Evolutionary conservation across 2,113 vertebrate species (phyloP), one percentile per base, ranked within the genome.

Genomic region (Tautogolabrus adspersus): DNA sequence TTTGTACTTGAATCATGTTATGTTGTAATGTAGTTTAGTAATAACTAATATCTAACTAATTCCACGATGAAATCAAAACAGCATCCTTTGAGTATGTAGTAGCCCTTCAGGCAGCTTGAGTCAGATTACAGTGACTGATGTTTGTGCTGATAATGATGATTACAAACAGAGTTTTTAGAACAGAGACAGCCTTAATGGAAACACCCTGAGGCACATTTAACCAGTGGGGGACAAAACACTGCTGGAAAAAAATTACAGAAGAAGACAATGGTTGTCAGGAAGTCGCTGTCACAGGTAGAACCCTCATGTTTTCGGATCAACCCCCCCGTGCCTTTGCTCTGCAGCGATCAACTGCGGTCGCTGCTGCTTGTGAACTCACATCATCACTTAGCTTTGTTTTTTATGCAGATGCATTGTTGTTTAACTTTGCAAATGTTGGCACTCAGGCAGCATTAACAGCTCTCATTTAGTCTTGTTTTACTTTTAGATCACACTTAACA

Each of bases 121-220:
- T 78, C 44, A 19, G 21, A 59, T 81, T 81, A 82, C 56, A 71
- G 23, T 56, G 66, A 61, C 56, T 71, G 79, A 77, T 82, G 64
- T 62, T 79, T 56, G 55, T 61, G 61, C 49, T 37, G 71, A 86
- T 75, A 65, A 67, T 30, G 57, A 42, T 13, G 30, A 67, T 34
- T 56, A 46, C 56, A 64, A 77, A 47, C 66, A 69, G 66, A 30
- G 13, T 46, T 70, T 42, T 44, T 19, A 19, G 2, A 49, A 18
- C 15, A 49, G 5, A 49, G 15, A 49, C 18, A 19, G 16, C 22
- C 21, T 23, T 38, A 63, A 64, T 60, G 47, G 19, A 75, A 82
- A 62, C 49, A 40, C 44, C 81, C 64, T 0, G 21, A 73, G 77
- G 72, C 52, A 5, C 15, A 13, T 16, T 6, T 9, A 21, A 63